These are phyloP conservation scores for Drosophila aff. DNA, from an alignment of 1,140 invertebrate species.

Conservation along the genomic window DNA sequence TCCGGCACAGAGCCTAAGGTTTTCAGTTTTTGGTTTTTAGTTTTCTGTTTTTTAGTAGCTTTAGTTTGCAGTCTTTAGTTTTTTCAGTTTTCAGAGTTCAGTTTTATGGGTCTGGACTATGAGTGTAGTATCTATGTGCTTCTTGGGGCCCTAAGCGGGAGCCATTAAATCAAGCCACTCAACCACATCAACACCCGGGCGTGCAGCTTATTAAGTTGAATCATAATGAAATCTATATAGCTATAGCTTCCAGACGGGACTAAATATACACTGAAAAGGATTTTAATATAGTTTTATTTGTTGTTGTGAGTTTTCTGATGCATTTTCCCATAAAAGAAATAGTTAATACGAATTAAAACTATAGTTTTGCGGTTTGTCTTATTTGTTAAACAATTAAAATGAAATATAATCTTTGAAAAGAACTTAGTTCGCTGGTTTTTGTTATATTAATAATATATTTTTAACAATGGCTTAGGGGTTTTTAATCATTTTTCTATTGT, in stretches of 20 bases:
- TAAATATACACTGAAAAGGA: background rate
- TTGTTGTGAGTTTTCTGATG: background rate
- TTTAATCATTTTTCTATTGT: no score
- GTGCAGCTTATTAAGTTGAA: conserved; percentile 65
- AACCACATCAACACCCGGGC: conserved; percentile 62
- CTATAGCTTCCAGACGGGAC: conserved; percentile 16
- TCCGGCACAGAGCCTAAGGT: conserved; percentile 18
- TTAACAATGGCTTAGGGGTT: no score
- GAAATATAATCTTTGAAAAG: background rate
- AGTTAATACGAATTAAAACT: no score
- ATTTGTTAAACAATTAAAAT: background rate
- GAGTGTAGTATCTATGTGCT: conserved; percentile 15
- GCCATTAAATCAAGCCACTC: conserved; percentile 71
- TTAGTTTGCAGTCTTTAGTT: conserved; percentile 9
- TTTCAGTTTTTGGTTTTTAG: background rate
- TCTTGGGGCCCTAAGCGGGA: conserved; percentile 40
- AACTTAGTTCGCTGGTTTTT: no score
- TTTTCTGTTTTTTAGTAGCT: conserved; percentile 1
- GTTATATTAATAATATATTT: no score
- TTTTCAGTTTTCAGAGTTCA: background rate
- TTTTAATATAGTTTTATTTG: background rate
- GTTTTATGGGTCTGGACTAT: conserved; percentile 21
- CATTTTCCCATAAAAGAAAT: background rate
- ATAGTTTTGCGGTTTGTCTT: background rate
- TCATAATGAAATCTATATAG: conserved; percentile 64